A percentile compares a stretch with the other conserved stretches of the same genome.
Evolutionary conservation across 2,113 vertebrate species (phyloP).

Genomic region (Carassius gibelio): DNA sequence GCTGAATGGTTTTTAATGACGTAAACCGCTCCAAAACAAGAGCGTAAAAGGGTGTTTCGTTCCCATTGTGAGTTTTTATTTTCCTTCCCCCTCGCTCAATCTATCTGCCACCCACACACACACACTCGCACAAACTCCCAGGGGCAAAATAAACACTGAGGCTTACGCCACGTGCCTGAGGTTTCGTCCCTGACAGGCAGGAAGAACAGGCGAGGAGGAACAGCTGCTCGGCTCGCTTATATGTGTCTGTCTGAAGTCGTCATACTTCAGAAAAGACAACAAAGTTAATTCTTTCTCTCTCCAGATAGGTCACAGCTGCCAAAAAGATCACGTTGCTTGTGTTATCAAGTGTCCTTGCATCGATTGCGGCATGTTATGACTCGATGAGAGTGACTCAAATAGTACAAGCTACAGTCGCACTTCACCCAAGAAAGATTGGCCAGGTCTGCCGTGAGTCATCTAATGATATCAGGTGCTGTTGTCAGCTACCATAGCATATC

Average conservation of each 20-base stretch:
- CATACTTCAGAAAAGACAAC: constrained; percentile 39
- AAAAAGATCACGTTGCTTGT: constrained; percentile 62
- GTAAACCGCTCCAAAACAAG: constrained; percentile 28
- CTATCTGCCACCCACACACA: constrained; percentile 30
- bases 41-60: neutral
- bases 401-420: constrained; percentile 50
- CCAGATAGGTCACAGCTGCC: constrained; percentile 53
- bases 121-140: constrained; percentile 40
- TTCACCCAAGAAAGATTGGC: constrained; percentile 48
- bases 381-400: constrained; percentile 59
- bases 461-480: constrained; percentile 40
- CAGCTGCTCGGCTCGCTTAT: constrained; percentile 69
- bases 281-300: neutral
- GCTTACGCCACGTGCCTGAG: constrained; percentile 66
- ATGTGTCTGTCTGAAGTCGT: constrained; percentile 61
- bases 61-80: neutral
- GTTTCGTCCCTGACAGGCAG: constrained; percentile 50
- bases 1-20: constrained; percentile 50
- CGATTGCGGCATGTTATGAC: constrained; percentile 49
- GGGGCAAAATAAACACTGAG: constrained; percentile 47
- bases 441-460: constrained; percentile 29
- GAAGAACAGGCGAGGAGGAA: constrained; percentile 65
- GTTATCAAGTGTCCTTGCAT: constrained; percentile 32
- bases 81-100: constrained; percentile 36
- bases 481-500: constrained; percentile 24